Evolutionary conservation across 2,888 invertebrate species (phyloP).

Genomic region (Mythimna ferrago): DNA sequence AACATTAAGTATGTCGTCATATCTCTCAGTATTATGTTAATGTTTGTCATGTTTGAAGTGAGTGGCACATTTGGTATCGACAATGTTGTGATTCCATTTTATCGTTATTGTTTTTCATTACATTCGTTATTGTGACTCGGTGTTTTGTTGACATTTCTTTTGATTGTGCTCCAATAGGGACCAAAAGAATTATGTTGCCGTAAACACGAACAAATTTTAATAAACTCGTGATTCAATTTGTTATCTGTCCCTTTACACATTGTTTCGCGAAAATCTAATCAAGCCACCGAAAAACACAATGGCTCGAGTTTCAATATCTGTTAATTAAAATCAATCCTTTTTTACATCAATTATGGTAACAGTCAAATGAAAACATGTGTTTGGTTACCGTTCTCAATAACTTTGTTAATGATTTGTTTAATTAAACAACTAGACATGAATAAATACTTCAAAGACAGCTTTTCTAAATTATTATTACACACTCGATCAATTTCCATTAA

Average conservation of each 20-base stretch:
- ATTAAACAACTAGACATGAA: neutral
- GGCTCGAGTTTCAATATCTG: constrained; percentile 81
- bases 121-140: constrained; percentile 52
- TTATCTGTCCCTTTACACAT: constrained; percentile 85
- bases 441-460: neutral
- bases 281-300: constrained; percentile 84
- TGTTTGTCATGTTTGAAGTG: constrained; percentile 13
- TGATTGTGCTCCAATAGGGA: constrained; percentile 57
- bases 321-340: constrained; percentile 87
- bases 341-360: constrained; percentile 71
- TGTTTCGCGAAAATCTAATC: constrained; percentile 86
- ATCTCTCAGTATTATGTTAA: constrained; percentile 3
- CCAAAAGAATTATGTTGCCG: constrained; percentile 72
- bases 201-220: constrained; percentile 79
- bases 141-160: constrained; percentile 62
- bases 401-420: neutral
- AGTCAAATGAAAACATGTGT: constrained; percentile 59
- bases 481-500: neutral
- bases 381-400: constrained; percentile 31
- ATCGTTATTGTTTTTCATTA: constrained; percentile 57
- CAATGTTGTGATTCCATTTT: constrained; percentile 56
- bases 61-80: constrained; percentile 29
- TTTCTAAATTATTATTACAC: neutral
- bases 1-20: neutral
- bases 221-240: constrained; percentile 83